These are phyloP conservation scores for Drosophila ananassae DNA, from an alignment of 1,140 invertebrate genomes.

Conservation along the genomic window DNA sequence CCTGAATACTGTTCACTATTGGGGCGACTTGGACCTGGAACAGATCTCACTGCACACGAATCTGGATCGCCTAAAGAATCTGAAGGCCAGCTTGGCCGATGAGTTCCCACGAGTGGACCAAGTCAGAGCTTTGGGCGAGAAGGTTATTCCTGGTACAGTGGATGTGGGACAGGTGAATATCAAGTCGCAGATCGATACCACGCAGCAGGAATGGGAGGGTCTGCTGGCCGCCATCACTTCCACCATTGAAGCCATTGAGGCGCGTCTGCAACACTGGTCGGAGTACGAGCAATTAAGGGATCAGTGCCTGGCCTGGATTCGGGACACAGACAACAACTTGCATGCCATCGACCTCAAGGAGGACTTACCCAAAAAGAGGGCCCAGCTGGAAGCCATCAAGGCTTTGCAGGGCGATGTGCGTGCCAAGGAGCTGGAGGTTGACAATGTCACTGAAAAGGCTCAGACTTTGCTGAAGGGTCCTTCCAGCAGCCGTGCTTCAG, in stretches of 20 bases:
- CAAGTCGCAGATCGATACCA: conserved; percentile 92
- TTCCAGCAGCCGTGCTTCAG: conserved; percentile 86
- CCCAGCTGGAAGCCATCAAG: conserved; percentile 92
- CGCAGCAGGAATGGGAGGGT: conserved; percentile 95
- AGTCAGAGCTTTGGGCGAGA: conserved; percentile 92
- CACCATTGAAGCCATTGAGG: conserved; percentile 91
- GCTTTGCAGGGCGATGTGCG: conserved; percentile 93
- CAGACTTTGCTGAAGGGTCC: conserved; percentile 91
- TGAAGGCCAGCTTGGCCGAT: conserved; percentile 91
- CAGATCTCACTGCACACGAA: conserved; percentile 95
- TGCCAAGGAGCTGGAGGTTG: conserved; percentile 96
- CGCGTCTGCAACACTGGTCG: conserved; percentile 94
- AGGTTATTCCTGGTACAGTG: conserved; percentile 95
- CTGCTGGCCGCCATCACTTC: conserved; percentile 90
- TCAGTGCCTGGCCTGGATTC: conserved; percentile 93
- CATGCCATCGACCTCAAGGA: conserved; percentile 95
- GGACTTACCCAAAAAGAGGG: conserved; percentile 92
- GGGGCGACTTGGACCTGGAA: conserved; percentile 94
- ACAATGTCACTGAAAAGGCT: conserved; percentile 94
- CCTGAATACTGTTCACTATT: conserved; percentile 92
- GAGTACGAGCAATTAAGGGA: conserved; percentile 96
- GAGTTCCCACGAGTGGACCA: conserved; percentile 93
- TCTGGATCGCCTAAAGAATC: conserved; percentile 94
- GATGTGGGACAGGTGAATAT: conserved; percentile 94
- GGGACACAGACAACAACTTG: conserved; percentile 93